These are phyloP conservation scores for Neoitamus cyanurus DNA, from an alignment of 2,888 invertebrate species.

Conservation along the genomic window DNA sequence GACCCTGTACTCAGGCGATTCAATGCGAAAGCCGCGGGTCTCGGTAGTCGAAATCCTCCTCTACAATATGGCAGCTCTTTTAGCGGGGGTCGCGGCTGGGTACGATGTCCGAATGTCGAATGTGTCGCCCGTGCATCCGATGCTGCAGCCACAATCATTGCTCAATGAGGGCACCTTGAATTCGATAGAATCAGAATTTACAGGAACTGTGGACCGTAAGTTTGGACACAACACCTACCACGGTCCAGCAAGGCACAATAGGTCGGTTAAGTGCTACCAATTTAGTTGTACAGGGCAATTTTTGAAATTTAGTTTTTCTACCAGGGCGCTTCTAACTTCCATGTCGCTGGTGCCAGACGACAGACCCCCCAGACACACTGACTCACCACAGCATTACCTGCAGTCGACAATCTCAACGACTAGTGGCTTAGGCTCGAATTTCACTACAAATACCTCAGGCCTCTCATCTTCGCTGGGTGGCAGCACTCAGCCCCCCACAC, in stretches of 20 bases:
- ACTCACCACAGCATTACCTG: slow-evolving; percentile 77
- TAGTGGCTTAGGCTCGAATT: slow-evolving; percentile 69
- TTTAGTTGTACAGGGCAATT: neutral
- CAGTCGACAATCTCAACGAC: slow-evolving; percentile 70
- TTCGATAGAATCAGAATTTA: slow-evolving; percentile 53
- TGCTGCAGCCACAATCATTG: slow-evolving; percentile 78
- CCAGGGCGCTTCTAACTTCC: slow-evolving; percentile 57
- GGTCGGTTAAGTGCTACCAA: slow-evolving; percentile 61
- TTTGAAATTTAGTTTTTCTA: too few species aligned
- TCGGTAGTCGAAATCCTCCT: slow-evolving; percentile 69
- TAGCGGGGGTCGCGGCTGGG: slow-evolving; percentile 91
- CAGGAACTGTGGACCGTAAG: slow-evolving; percentile 57
- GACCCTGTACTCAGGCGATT: slow-evolving; percentile 81
- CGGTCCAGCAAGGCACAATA: slow-evolving; percentile 82
- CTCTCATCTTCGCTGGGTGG: slow-evolving; percentile 64
- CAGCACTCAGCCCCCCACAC: slow-evolving; percentile 70
- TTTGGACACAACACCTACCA: slow-evolving; percentile 88
- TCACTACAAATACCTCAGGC: slow-evolving; percentile 64
- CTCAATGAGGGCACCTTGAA: slow-evolving; percentile 56
- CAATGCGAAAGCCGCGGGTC: slow-evolving; percentile 66
- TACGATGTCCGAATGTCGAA: slow-evolving; percentile 92
- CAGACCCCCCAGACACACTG: slow-evolving; percentile 77
- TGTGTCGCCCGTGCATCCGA: slow-evolving; percentile 84
- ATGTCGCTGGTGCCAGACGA: slow-evolving; percentile 62
- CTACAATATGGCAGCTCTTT: slow-evolving; percentile 91